Base-by-base conservation (phyloP, 2,113 vertebrate species). In the Lycaon pictus region DNA sequence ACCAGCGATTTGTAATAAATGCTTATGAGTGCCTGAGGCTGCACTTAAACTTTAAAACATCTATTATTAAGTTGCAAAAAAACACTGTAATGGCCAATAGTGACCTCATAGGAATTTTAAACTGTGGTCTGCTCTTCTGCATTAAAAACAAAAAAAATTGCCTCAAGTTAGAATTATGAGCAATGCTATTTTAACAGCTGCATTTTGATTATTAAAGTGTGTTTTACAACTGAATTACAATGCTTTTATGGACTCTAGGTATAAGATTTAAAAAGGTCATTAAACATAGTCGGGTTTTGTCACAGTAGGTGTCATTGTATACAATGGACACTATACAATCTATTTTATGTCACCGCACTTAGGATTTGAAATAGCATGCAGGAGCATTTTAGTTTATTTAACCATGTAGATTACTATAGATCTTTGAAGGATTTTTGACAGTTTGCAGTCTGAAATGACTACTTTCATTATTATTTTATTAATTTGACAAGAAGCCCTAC, bases 31-130 rank as follows among this genome's bases (percentile, higher is more conserved):
- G 99, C 99, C 99, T 99, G 99, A 99, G 99, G 99, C 99, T 99
- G 99, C 99, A 99, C 99, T 99, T 99, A 99, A 99, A 99, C 99
- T 99, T 99, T 99, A 99, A 99, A 99, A 99, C 99, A 99, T 99
- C 99, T 99, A 99, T 99, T 99, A 99, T 99, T 99, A 99, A 99
- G 99, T 99, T 99, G 98, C 99, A 99, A 99, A 99, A 99, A 99
- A 98, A 98, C 98, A 99, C 98, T 99, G 98, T 99, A 99, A 99
- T 99, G 99, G 99, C 99, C 99, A 99, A 98, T 98, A 98, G 98
- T 99, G 99, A 99, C 99, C 99, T 99, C 99, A 98, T 98, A 99
- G 99, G 99, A 99, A 99, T 99, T 99, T 99, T 99, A 99, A 99
- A 99, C 99, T 99, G 98, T 98, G 98, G 98, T 99, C 99, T 99